Conservation (phyloP, 1,140 invertebrate genomes). For the Stegodyphus dumicola region DNA sequence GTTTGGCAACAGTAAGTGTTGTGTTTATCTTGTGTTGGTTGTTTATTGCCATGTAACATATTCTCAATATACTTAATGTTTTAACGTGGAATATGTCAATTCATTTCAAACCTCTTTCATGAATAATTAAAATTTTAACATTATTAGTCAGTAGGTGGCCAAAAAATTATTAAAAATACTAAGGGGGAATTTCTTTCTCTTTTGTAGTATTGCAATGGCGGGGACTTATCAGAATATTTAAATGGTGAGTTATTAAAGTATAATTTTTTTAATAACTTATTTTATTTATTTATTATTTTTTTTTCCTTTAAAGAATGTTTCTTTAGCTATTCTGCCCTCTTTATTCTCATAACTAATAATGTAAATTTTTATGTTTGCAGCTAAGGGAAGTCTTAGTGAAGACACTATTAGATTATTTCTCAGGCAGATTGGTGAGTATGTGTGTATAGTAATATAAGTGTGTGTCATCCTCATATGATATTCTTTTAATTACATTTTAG, state of each 20-base stretch:
- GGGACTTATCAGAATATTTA: conserved; percentile 97
- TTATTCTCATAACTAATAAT: neutral
- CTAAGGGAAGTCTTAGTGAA: conserved; percentile 93
- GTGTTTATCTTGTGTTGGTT: no score
- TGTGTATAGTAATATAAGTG: no score
- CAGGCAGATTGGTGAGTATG: conserved; percentile 83
- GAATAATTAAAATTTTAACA: conserved; percentile 65
- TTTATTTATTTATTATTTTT: neutral
- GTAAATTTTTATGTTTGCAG: conserved; percentile 69
- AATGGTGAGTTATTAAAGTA: conserved; percentile 74
- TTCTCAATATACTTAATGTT: no score
- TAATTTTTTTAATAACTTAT: neutral
- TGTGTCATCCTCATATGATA: neutral
- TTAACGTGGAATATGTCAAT: no score
- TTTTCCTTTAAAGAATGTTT: neutral
- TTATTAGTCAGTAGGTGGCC: conserved; percentile 70
- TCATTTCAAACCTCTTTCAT: no score
- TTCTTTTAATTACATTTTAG: neutral
- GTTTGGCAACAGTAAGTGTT: no score
- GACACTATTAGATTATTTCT: conserved; percentile 96
- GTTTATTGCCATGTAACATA: no score
- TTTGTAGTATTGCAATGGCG: conserved; percentile 95
- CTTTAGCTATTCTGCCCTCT: neutral
- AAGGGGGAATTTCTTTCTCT: conserved; percentile 21
- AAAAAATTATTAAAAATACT: no score